phyloP scores from a whole-genome alignment of 2,113 vertebrate genomes.

The Origma solitaria region DNA sequence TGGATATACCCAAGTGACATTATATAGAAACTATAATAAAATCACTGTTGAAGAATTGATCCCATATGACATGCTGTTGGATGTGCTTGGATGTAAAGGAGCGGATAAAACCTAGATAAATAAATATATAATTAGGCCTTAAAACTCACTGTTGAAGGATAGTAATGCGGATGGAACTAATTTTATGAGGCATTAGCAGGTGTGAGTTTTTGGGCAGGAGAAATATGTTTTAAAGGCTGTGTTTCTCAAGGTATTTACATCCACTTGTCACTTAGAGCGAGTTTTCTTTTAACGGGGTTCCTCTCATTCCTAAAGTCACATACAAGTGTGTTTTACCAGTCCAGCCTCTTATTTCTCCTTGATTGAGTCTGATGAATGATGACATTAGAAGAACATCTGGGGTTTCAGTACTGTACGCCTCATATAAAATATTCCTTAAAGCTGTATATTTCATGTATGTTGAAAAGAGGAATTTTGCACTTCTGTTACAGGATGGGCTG shows the following conservation, averaged over 20 bases:
- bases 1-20: conserved; percentile 18
- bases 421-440: background rate
- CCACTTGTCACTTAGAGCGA: background rate
- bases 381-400: background rate
- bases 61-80: conserved; percentile 42
- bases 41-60: conserved; percentile 49
- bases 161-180: background rate
- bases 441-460: background rate
- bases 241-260: background rate
- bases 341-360: background rate
- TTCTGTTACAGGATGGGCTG: background rate
- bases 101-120: conserved; percentile 49
- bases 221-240: background rate
- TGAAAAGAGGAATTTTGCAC: background rate
- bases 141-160: conserved; percentile 7
- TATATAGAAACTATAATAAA: conserved; percentile 51
- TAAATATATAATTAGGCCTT: conserved; percentile 50
- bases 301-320: background rate
- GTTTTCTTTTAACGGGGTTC: background rate
- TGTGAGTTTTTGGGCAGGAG: background rate
- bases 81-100: conserved; percentile 31
- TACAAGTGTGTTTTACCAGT: background rate
- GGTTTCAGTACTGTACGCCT: background rate
- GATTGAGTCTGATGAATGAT: background rate
- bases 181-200: background rate